A percentile compares a stretch with the other conserved stretches of the same genome.
phyloP scores from a whole-genome alignment of 2,797 vertebrate species.

The Yasuhikotakia modesta region DNA sequence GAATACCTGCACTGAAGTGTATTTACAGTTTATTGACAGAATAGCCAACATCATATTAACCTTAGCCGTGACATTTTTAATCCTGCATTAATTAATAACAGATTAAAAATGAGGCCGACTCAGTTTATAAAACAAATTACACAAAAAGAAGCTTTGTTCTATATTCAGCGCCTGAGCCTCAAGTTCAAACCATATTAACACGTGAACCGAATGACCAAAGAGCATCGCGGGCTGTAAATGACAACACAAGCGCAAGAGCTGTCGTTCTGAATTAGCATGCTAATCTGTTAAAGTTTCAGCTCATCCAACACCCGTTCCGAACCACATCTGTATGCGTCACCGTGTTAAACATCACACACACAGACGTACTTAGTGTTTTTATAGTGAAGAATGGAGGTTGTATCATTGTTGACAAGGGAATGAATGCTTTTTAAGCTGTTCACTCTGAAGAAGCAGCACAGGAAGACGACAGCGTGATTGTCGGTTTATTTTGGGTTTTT shows the following conservation, averaged over 20 bases:
- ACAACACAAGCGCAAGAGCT: conserved; percentile 60
- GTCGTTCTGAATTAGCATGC: conserved; percentile 65
- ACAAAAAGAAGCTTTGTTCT: not conserved
- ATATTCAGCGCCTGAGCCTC: conserved; percentile 26
- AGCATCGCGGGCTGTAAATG: conserved; percentile 61
- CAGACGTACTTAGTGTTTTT: conserved; percentile 37
- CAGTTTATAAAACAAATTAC: not conserved
- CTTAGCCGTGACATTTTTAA: not conserved
- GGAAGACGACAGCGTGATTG: conserved; percentile 21
- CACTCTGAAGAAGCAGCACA: conserved; percentile 25
- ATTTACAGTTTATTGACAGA: conserved; percentile 4
- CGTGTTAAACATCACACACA: conserved; percentile 45
- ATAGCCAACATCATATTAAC: conserved; percentile 29
- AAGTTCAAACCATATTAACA: conserved; percentile 62
- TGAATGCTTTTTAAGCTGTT: conserved; percentile 50
- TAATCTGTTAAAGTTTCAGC: conserved; percentile 58
- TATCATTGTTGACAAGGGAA: conserved; percentile 30
- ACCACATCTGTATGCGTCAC: conserved; percentile 31
- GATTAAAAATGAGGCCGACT: conserved; percentile 3
- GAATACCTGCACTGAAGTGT: not conserved
- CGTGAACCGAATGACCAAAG: conserved; percentile 55
- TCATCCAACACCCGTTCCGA: conserved; percentile 36
- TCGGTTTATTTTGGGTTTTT: conserved; percentile 25
- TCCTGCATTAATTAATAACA: not conserved
- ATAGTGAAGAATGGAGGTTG: conserved; percentile 21